phyloP scores from a whole-genome alignment of 2,888 invertebrate genomes.

The Abrostola tripartita region DNA sequence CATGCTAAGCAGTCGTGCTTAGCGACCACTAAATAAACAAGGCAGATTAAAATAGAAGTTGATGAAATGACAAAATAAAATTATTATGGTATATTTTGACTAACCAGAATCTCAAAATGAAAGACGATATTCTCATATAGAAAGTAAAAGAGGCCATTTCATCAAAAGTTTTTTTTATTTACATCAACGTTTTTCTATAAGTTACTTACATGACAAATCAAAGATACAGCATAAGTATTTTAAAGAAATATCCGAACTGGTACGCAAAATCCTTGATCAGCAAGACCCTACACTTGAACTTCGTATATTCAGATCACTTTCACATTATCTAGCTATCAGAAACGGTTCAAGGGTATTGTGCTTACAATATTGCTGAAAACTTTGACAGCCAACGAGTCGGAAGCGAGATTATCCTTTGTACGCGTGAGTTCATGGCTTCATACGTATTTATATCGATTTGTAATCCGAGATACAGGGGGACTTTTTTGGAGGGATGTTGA shows the following conservation, averaged over 20 bases:
- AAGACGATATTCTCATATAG: too few relatives aligned
- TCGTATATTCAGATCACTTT: constrained; percentile 26
- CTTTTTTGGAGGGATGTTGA: not conserved
- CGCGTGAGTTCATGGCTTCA: constrained; percentile 55
- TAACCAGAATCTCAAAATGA: too few relatives aligned
- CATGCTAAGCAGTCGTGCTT: too few relatives aligned
- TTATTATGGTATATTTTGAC: too few relatives aligned
- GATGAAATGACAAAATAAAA: too few relatives aligned
- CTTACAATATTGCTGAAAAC: constrained; percentile 63
- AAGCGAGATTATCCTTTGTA: constrained; percentile 62
- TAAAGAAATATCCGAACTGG: constrained; percentile 19
- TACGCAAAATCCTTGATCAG: constrained; percentile 37
- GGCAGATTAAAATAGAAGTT: too few relatives aligned
- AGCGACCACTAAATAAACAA: too few relatives aligned
- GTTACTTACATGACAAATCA: too few relatives aligned
- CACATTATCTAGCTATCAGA: constrained; percentile 20
- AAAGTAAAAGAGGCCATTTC: too few relatives aligned
- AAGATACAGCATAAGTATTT: too few relatives aligned
- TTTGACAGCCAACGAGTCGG: constrained; percentile 57
- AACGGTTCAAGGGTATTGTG: constrained; percentile 56
- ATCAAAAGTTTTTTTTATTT: too few relatives aligned
- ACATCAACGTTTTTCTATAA: too few relatives aligned
- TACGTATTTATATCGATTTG: constrained; percentile 38
- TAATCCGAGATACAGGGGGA: constrained; percentile 11
- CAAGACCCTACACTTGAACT: constrained; percentile 20